Evolutionary conservation across 53 echinoderm and acorn worm genomes (phyloP).

Genomic region (Echinometra lucunter): DNA sequence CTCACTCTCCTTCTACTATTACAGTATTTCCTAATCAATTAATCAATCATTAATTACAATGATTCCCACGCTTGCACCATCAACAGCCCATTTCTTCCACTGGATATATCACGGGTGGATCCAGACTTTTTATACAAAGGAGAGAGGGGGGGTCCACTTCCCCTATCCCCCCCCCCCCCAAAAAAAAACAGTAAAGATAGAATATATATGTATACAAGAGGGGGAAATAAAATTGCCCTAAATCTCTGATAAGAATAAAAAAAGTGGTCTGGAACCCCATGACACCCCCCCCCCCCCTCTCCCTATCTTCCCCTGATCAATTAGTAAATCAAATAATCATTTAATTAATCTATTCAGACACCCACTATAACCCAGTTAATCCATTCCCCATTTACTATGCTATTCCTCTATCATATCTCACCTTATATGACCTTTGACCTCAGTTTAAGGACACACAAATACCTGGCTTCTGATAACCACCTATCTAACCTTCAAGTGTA

Average conservation of each 20-base stretch:
- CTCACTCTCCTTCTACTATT: background rate
- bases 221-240: too few relatives aligned
- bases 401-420: background rate
- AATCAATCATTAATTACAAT: background rate
- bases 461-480: background rate
- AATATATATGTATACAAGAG: too few relatives aligned
- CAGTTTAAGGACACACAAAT: slow-evolving; percentile 33
- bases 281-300: too few relatives aligned
- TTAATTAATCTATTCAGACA: background rate
- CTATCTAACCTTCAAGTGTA: background rate
- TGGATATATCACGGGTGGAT: background rate
- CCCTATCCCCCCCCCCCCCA: too few relatives aligned
- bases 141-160: too few relatives aligned
- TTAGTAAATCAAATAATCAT: too few relatives aligned
- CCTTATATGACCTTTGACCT: slow-evolving; percentile 33
- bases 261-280: too few relatives aligned
- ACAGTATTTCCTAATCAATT: background rate
- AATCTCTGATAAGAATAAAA: too few relatives aligned
- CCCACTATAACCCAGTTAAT: background rate
- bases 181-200: too few relatives aligned
- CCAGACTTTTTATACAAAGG: too few relatives aligned
- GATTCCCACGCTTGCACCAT: background rate
- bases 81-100: background rate
- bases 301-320: too few relatives aligned
- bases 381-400: background rate